Percentiles rank a stretch among this genome's conserved stretches.
These are phyloP conservation scores for Trachemys scripta DNA, from an alignment of 2,113 vertebrate genomes.

Conservation along the genomic window DNA sequence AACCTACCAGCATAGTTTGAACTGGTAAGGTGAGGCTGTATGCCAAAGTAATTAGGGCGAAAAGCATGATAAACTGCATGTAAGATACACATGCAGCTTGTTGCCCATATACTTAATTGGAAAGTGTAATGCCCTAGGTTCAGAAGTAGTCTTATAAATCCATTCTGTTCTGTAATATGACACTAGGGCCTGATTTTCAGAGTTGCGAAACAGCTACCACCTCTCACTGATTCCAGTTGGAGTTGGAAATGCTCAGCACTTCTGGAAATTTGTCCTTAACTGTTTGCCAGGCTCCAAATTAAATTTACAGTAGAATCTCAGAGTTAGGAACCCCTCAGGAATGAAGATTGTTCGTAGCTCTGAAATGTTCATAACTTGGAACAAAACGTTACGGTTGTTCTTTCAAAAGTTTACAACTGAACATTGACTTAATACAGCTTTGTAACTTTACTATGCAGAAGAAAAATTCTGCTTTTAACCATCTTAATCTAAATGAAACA, in stretches of 20 bases:
- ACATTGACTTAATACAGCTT: too few species aligned
- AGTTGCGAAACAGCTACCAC: background rate
- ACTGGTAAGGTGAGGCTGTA: background rate
- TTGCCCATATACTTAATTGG: background rate
- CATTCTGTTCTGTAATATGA: background rate
- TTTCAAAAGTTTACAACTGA: too few species aligned
- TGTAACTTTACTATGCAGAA: too few species aligned
- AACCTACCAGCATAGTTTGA: background rate
- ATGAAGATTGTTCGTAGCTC: too few species aligned
- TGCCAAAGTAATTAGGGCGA: background rate
- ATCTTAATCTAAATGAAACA: too few species aligned
- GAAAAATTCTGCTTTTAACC: too few species aligned
- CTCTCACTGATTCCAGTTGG: background rate
- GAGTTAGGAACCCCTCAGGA: too few species aligned
- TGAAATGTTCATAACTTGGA: too few species aligned
- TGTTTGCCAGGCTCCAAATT: background rate
- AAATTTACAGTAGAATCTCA: background rate
- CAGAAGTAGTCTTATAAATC: background rate
- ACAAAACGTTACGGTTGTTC: too few species aligned
- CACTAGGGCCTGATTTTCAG: background rate
- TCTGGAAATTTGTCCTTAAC: background rate
- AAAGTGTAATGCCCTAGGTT: background rate
- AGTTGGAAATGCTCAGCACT: background rate
- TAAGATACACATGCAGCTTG: background rate
- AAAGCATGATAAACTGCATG: background rate